A percentile compares a stretch with the other conserved stretches of the same genome.
Evolutionary conservation across 2,113 vertebrate genomes (phyloP).

Genomic region (Heterotis niloticus): DNA sequence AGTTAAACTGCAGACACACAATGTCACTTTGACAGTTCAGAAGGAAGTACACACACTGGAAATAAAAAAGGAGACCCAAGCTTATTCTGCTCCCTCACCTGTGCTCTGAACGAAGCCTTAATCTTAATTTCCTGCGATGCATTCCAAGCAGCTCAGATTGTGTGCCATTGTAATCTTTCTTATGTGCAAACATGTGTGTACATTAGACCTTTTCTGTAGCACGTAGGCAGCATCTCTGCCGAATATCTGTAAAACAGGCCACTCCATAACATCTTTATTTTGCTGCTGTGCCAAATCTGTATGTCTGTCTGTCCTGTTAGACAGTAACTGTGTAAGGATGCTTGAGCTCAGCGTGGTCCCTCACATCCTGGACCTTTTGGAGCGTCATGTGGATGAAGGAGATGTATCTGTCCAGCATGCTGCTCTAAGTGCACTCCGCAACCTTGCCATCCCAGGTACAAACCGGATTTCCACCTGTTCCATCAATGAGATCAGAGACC

Average conservation of each 20-base stretch:
- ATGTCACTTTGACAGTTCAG: neutral
- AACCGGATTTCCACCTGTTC: too few relatives aligned
- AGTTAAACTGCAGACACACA: neutral
- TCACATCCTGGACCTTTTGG: constrained; percentile 75
- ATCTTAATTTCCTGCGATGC: too few relatives aligned
- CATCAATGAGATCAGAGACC: too few relatives aligned
- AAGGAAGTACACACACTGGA: neutral
- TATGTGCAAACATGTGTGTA: neutral
- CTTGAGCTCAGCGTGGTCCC: constrained; percentile 75
- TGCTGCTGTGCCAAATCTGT: neutral
- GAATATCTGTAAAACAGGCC: neutral
- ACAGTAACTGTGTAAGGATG: constrained; percentile 78
- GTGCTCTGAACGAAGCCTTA: too few relatives aligned
- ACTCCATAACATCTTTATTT: neutral
- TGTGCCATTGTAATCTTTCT: neutral
- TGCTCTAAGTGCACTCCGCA: constrained; percentile 77
- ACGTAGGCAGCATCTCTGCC: neutral
- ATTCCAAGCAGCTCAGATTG: neutral
- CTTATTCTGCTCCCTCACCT: too few relatives aligned
- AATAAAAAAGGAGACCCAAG: too few relatives aligned
- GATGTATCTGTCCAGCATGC: constrained; percentile 79
- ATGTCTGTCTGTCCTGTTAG: constrained; percentile 46
- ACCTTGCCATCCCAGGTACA: constrained; percentile 76
- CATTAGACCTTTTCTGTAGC: neutral
- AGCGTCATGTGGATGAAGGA: constrained; percentile 68